A percentile compares a stretch with the other conserved stretches of the same genome.
These are phyloP conservation scores for Heteropelma amictum DNA, from an alignment of 2,888 invertebrate genomes.

Conservation along the genomic window DNA sequence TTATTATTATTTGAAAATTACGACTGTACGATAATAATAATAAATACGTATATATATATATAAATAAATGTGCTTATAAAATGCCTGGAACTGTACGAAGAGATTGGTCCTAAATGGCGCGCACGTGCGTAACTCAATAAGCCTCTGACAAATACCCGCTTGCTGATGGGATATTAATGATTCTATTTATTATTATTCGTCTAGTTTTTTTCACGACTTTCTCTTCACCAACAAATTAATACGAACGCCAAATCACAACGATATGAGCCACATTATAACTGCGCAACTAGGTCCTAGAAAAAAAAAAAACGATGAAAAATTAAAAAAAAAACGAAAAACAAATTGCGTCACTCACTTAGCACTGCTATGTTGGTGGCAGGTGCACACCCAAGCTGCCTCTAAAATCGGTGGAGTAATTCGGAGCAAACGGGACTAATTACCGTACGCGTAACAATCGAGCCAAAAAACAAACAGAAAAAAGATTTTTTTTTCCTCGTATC, in stretches of 20 bases:
- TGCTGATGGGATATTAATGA: slow-evolving; percentile 74
- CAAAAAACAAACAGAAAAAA: slow-evolving; percentile 24
- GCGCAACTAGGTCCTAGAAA: slow-evolving; percentile 51
- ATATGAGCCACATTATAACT: slow-evolving; percentile 56
- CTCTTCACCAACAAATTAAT: slow-evolving; percentile 44
- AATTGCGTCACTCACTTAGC: slow-evolving; percentile 68
- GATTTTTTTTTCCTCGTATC: slow-evolving; percentile 47
- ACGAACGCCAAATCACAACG: slow-evolving; percentile 51
- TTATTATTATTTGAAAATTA: slow-evolving; percentile 52
- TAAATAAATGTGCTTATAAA: slow-evolving; percentile 68
- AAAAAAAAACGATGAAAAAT: too few relatives aligned
- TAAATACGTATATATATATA: slow-evolving; percentile 5
- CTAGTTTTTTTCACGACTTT: background rate
- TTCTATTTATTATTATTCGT: slow-evolving; percentile 44
- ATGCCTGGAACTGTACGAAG: slow-evolving; percentile 73
- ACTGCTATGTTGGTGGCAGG: slow-evolving; percentile 75
- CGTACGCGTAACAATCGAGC: slow-evolving; percentile 50
- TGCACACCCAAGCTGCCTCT: slow-evolving; percentile 76
- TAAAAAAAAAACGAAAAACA: too few relatives aligned
- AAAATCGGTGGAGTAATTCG: slow-evolving; percentile 62
- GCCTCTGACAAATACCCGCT: slow-evolving; percentile 74
- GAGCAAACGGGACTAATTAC: slow-evolving; percentile 56
- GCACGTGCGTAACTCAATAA: slow-evolving; percentile 72
- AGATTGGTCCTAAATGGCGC: slow-evolving; percentile 70
- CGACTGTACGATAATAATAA: slow-evolving; percentile 57